Base-by-base conservation (phyloP, 2,113 vertebrate species). In the Ardeotis arabs region DNA sequence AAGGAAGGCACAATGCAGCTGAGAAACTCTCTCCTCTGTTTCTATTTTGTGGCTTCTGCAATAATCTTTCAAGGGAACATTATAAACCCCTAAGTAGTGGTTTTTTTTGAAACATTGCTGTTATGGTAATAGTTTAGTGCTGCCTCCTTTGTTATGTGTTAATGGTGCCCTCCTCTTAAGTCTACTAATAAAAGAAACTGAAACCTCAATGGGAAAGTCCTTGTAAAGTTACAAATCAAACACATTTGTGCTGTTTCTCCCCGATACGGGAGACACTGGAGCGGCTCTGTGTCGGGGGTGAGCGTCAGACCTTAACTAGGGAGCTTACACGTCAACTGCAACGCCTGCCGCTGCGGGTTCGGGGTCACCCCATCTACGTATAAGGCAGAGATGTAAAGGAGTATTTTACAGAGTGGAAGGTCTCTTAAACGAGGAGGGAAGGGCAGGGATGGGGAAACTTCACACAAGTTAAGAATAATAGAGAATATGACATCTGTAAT, bases 101-200 rank as follows among this genome's bases (percentile, higher is more conserved):
- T 1, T 2, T n/a, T 93, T 92, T 92, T 93, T 24, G 45, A 94
- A 93, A 84, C 60, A 41, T 6, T 52, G 60, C 60, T 75, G 10
- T 90, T 81, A 58, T 10, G 33, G 93, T 45, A 87, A 68, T 60
- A 80, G 76, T 75, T 93, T 45, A 82, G 63, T 56, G 70, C 73
- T 95, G 68, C 90, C 64, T 95, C 76, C 79, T 86, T 91, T 90
- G 85, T 81, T 84, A 90, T 75, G 88, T 92, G 93, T 93, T 96
- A 94, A 95, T 60, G 80, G 44, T 78, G 45, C 49, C 83, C 80
- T 92, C 73, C 86, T 93, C 72, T 84, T 45, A 91, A 85, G 84
- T 70, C 74, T 64, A 14, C 88, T 87, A 88, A 89, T 92, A 94
- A 95, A 96, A 95, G 53, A 88, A 89, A 87, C 45, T 72, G 68